phyloP scores from a whole-genome alignment of 2,888 invertebrate species.

The Aporophyla nigra region DNA sequence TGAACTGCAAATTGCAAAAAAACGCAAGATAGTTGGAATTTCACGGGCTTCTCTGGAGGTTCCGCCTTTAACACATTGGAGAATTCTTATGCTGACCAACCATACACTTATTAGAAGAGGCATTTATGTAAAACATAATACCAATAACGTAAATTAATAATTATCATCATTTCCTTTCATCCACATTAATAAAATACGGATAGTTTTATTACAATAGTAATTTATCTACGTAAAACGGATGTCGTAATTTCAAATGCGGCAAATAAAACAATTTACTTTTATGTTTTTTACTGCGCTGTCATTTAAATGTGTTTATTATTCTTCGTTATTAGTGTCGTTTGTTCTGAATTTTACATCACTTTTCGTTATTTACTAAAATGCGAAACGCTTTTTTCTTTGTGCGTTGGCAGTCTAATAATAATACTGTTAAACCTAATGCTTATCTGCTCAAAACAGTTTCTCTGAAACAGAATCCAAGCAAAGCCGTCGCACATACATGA shows the following conservation, averaged over 20 bases:
- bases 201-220: slow-evolving; percentile 38
- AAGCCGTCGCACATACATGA: not conserved
- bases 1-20: too few relatives aligned
- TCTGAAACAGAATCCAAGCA: slow-evolving; percentile 22
- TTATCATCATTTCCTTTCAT: slow-evolving; percentile 7
- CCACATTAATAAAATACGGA: slow-evolving; percentile 25
- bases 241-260: slow-evolving; percentile 50
- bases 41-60: too few relatives aligned
- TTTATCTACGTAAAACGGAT: slow-evolving; percentile 49
- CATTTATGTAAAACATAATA: not conserved
- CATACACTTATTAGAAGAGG: not conserved
- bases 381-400: not conserved
- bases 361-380: slow-evolving; percentile 1
- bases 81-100: too few relatives aligned
- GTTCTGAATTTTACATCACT: not conserved
- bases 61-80: too few relatives aligned
- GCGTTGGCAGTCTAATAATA: not conserved
- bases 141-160: slow-evolving; percentile 22
- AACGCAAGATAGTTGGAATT: too few relatives aligned
- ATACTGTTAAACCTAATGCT: not conserved
- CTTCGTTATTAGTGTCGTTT: not conserved
- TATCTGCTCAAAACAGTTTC: slow-evolving; percentile 10
- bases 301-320: slow-evolving; percentile 32
- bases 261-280: slow-evolving; percentile 57
- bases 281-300: slow-evolving; percentile 42